Evolutionary conservation across 2,113 vertebrate genomes (phyloP).

Genomic region (Vulpes lagopus): DNA sequence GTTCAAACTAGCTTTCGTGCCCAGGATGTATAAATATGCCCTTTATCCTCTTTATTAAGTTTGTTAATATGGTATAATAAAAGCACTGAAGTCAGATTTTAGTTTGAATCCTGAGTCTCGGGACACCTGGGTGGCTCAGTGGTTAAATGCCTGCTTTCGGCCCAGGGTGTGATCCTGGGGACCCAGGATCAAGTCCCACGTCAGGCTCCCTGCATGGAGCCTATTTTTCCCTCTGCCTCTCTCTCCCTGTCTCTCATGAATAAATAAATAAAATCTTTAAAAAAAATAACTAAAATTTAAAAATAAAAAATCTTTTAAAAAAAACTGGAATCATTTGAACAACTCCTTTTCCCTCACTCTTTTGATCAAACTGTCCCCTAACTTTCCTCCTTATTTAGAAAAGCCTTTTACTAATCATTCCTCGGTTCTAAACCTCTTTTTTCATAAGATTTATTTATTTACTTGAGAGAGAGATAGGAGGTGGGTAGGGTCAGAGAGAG

Average conservation of each 20-base stretch:
- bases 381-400: slow-evolving; percentile 31
- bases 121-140: too few relatives aligned
- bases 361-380: slow-evolving; percentile 19
- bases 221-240: too few relatives aligned
- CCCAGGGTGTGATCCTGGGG: too few relatives aligned
- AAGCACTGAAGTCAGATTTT: background rate
- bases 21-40: background rate
- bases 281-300: too few relatives aligned
- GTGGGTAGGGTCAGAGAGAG: background rate
- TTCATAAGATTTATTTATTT: background rate
- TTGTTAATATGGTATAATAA: background rate
- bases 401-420: background rate
- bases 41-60: background rate
- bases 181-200: too few relatives aligned
- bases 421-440: slow-evolving; percentile 20
- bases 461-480: background rate
- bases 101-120: background rate
- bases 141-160: too few relatives aligned
- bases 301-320: background rate
- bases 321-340: background rate
- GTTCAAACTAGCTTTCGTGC: background rate
- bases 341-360: background rate
- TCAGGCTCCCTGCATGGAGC: too few relatives aligned
- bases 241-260: too few relatives aligned
- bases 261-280: too few relatives aligned